Evolutionary conservation across 2,888 invertebrate genomes (phyloP).

Genomic region (Synergus japonicus): DNA sequence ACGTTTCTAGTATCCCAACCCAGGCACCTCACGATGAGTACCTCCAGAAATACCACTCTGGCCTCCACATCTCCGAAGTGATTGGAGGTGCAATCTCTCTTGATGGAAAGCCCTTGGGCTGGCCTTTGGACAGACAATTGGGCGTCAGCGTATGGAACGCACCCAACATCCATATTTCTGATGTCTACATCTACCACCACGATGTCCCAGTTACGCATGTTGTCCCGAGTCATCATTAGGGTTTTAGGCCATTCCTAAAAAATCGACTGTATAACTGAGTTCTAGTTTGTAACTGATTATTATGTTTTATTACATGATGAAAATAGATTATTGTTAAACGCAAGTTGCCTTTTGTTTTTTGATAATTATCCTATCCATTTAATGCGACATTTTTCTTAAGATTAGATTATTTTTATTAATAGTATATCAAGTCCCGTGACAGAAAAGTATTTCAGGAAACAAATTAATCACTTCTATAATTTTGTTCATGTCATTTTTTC

Average conservation of each 20-base stretch:
- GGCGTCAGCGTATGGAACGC: conserved; percentile 72
- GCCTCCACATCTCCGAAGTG: conserved; percentile 64
- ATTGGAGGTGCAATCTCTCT: conserved; percentile 76
- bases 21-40: conserved; percentile 60
- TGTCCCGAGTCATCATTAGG: conserved; percentile 44
- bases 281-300: conserved; percentile 18
- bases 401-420: too few relatives aligned
- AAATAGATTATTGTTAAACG: conserved; percentile 13
- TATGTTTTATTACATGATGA: not conserved
- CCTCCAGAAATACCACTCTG: conserved; percentile 67
- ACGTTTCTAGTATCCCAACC: conserved; percentile 43
- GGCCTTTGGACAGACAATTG: conserved; percentile 80
- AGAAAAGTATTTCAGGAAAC: too few relatives aligned
- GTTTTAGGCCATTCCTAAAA: not conserved
- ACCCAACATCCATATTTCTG: conserved; percentile 79
- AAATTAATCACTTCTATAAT: too few relatives aligned
- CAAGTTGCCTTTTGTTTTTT: not conserved
- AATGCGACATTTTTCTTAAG: too few relatives aligned
- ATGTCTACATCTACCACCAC: conserved; percentile 80
- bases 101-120: conserved; percentile 79
- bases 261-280: not conserved
- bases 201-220: conserved; percentile 66
- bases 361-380: too few relatives aligned
- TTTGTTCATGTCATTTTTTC: too few relatives aligned
- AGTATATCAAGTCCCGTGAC: too few relatives aligned